Base-by-base conservation (phyloP, 2,797 vertebrate genomes). In the Apodemus agrarius region DNA sequence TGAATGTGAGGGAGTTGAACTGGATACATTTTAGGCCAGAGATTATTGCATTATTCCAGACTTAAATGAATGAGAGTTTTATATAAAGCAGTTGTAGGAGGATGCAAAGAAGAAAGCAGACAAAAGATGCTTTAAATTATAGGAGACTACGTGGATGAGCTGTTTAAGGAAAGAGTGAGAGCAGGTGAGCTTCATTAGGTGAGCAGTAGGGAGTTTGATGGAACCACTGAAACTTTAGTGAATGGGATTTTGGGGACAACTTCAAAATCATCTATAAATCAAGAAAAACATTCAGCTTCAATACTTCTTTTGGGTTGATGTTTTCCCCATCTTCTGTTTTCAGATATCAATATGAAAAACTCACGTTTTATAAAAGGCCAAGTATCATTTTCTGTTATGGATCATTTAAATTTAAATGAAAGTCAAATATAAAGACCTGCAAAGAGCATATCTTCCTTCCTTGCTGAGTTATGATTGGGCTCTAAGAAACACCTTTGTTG, bases 391-490 rank as follows among this genome's bases (percentile, higher is more conserved):
- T 93, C 75, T 80, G 46, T 87, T 86, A 94, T 89, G 40, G 90
- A 96, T 96, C 96, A 95, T 94, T 96, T 83, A 91, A 61, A 92
- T 82, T 92, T 91, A 93, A 96, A 91, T 94, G 84, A 81, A 86
- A 92, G 74, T 93, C 74, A 91, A 90, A 92, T 81, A 61, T 11
- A 84, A 93, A 93, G 88, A 89, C 43, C 43, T 90, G 34, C 22
- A 46, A 65, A 69, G 57, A 89, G 24, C 43, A 76, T 74, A 37
- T 57, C 37, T 92, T 86, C 59, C 72, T 67, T 13, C 75, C 57
- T 59, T 78, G 57, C 95, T 90, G 88, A 97, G 90, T 96, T 90
- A 87, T 89, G 90, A 69, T 8, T 46, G 43, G 54, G 83, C 79
- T 94, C 67, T 65, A 29, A 84, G 95, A 93, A 96, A 96, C 74